phyloP scores from a whole-genome alignment of 2,888 invertebrate genomes.

The Hydrotaea diabolus region DNA sequence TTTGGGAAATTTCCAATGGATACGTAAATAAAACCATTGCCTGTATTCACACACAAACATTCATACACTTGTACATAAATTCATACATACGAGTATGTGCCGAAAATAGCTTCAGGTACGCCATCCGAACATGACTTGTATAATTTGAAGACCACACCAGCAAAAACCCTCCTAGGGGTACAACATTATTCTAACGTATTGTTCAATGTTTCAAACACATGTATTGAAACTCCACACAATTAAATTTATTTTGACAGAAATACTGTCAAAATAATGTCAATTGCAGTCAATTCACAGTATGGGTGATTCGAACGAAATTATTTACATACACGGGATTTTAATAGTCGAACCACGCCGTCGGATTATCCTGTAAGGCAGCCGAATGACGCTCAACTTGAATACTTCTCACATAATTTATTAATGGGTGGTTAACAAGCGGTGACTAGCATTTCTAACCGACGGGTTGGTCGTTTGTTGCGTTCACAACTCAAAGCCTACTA shows the following conservation, averaged over 20 bases:
- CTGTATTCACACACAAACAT: too few species aligned
- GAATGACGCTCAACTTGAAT: too few species aligned
- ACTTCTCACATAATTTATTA: too few species aligned
- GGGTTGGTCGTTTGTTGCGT: too few species aligned
- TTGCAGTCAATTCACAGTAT: neutral
- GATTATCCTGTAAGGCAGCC: too few species aligned
- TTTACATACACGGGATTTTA: neutral
- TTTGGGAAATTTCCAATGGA: too few species aligned
- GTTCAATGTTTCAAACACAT: neutral
- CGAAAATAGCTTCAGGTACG: conserved; percentile 2
- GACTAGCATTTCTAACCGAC: too few species aligned
- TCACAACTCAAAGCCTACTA: too few species aligned
- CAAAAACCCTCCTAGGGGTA: neutral
- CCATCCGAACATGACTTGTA: neutral
- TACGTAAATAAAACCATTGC: too few species aligned
- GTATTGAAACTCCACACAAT: neutral
- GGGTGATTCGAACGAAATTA: neutral
- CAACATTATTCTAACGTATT: too few species aligned
- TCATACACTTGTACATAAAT: too few species aligned
- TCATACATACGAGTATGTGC: neutral
- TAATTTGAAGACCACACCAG: neutral
- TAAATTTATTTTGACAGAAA: neutral
- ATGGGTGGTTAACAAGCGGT: too few species aligned
- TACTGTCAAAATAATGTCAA: conserved; percentile 20
- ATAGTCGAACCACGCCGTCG: neutral